These are phyloP conservation scores for Tragulus kanchil DNA, from an alignment of 2,113 vertebrate genomes.

Conservation along the genomic window DNA sequence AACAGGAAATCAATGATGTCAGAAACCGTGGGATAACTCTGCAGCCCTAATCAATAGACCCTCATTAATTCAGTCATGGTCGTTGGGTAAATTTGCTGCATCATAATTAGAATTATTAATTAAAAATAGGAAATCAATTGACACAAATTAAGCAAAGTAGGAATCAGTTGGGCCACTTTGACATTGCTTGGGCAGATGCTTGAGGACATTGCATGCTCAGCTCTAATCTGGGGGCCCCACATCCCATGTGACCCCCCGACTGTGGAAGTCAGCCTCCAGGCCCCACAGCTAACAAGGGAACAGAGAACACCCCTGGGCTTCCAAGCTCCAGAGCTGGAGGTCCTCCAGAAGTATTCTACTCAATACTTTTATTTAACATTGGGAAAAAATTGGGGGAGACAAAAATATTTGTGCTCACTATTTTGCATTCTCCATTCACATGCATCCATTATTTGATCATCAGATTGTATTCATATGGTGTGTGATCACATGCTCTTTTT, in stretches of 20 bases:
- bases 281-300: not conserved
- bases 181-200: constrained; percentile 88
- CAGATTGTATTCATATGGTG: not conserved
- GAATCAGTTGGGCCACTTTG: constrained; percentile 91
- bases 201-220: not conserved
- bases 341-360: not conserved
- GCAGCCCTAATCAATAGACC: constrained; percentile 88
- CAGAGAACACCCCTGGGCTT: not conserved
- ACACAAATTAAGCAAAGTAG: constrained; percentile 94
- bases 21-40: constrained; percentile 91
- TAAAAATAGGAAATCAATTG: constrained; percentile 99
- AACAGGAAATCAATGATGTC: constrained; percentile 92
- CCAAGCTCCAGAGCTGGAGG: not conserved
- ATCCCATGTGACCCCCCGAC: not conserved
- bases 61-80: constrained; percentile 92
- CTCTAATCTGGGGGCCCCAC: constrained; percentile 12
- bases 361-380: not conserved
- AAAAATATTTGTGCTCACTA: not conserved
- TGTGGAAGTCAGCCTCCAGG: not conserved
- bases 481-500: not conserved
- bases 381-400: not conserved
- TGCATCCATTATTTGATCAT: not conserved
- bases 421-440: not conserved
- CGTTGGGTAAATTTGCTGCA: constrained; percentile 94
- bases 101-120: constrained; percentile 99